Evolutionary conservation across 2,797 vertebrate species (phyloP).

Genomic region (Microhierax caerulescens): DNA sequence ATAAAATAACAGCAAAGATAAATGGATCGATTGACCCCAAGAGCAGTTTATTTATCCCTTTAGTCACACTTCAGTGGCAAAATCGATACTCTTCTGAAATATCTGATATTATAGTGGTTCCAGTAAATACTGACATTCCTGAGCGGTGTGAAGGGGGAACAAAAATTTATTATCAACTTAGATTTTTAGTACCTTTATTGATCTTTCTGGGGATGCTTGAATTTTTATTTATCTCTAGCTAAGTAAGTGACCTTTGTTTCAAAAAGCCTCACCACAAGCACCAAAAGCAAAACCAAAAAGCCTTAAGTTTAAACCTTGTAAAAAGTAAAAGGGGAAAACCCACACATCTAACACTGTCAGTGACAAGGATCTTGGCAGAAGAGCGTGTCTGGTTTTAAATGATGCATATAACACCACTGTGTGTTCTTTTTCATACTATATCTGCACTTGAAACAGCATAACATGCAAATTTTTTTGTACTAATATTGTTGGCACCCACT

Average conservation of each 20-base stretch:
- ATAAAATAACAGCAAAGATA: constrained; percentile 82
- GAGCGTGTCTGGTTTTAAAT: constrained; percentile 17
- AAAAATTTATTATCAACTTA: constrained; percentile 83
- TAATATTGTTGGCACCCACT: constrained; percentile 8
- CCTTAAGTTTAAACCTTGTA: constrained; percentile 30
- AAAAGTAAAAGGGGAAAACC: background rate
- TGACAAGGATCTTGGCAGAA: constrained; percentile 17
- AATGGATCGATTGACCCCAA: constrained; percentile 83
- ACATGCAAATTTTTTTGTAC: background rate
- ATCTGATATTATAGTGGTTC: constrained; percentile 78
- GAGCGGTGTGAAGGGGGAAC: constrained; percentile 76
- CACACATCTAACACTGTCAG: background rate
- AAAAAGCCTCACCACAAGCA: background rate
- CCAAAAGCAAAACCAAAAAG: background rate
- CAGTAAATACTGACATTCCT: constrained; percentile 82
- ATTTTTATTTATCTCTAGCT: constrained; percentile 82
- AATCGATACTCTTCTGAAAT: constrained; percentile 84
- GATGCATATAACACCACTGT: background rate
- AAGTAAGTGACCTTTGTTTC: constrained; percentile 77
- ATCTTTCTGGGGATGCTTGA: constrained; percentile 77
- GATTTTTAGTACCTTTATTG: constrained; percentile 81
- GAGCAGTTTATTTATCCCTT: constrained; percentile 85
- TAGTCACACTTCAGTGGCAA: constrained; percentile 84
- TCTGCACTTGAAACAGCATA: constrained; percentile 13
- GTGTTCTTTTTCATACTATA: background rate